phyloP scores from a whole-genome alignment of 1,140 invertebrate genomes.

The Campoletis sonorensis region DNA sequence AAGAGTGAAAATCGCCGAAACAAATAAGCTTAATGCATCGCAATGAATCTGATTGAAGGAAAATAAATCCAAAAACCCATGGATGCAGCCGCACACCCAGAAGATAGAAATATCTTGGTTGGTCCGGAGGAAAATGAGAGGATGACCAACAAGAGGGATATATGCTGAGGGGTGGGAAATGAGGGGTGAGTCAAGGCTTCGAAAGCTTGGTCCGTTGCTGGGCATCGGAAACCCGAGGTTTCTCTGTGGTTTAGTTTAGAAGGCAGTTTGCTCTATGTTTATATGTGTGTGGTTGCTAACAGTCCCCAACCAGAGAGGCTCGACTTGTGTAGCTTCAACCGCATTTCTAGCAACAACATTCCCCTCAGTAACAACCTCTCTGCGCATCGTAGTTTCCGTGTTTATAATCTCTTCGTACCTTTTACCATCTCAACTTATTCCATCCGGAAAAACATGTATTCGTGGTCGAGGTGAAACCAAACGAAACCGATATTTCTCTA shows the following conservation, averaged over 20 bases:
- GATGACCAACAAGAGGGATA: conserved; percentile 27
- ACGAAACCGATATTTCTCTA: too few relatives aligned
- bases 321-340: conserved; percentile 45
- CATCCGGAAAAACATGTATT: neutral
- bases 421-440: neutral
- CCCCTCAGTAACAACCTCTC: neutral
- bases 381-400: neutral
- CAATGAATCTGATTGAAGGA: too few relatives aligned
- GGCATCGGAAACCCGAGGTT: conserved; percentile 51
- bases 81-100: neutral
- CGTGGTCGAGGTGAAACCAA: neutral
- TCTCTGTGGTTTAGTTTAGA: conserved; percentile 56
- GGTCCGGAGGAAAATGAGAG: conserved; percentile 53
- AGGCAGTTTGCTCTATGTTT: conserved; percentile 58
- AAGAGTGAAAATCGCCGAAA: too few relatives aligned
- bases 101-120: neutral
- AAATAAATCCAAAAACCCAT: neutral
- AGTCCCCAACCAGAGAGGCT: conserved; percentile 29
- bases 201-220: conserved; percentile 39
- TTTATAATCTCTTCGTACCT: conserved; percentile 8
- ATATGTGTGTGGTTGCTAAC: conserved; percentile 54
- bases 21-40: neutral
- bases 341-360: conserved; percentile 27
- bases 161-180: neutral
- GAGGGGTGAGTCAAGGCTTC: neutral